A percentile compares a stretch with the other conserved stretches of the same genome.
These are phyloP conservation scores for Nycticryphes semicollaris DNA, from an alignment of 2,113 vertebrate species.

Conservation along the genomic window DNA sequence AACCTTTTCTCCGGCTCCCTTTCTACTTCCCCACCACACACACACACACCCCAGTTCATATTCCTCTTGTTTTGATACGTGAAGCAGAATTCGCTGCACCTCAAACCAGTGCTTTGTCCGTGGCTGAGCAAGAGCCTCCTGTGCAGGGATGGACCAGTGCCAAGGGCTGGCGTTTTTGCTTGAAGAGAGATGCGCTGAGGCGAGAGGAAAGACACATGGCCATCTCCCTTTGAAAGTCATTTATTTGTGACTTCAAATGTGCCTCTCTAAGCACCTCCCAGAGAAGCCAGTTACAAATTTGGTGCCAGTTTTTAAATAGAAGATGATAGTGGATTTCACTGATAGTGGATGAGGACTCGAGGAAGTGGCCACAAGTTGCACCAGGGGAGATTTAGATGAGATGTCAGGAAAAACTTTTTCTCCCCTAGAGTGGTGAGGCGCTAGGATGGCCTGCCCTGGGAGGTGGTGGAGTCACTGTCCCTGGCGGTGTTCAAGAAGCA, in stretches of 20 bases:
- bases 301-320: not conserved
- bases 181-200: not conserved
- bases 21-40: not conserved
- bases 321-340: not conserved
- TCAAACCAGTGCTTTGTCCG: not conserved
- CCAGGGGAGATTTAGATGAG: too few species aligned
- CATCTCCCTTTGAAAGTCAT: not conserved
- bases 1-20: not conserved
- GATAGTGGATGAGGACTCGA: too few species aligned
- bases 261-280: not conserved
- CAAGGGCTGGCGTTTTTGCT: not conserved
- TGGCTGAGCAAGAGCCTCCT: not conserved
- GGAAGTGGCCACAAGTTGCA: too few species aligned
- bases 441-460: too few species aligned
- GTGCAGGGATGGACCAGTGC: accelerated
- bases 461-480: too few species aligned
- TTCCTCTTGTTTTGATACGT: not conserved
- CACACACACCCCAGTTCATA: not conserved
- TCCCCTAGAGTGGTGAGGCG: too few species aligned
- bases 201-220: not conserved
- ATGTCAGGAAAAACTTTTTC: too few species aligned
- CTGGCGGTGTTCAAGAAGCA: too few species aligned
- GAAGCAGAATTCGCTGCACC: not conserved
- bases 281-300: not conserved
- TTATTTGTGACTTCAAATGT: not conserved